Evolutionary conservation across 64 coral and sea anemone genomes (phyloP).

Genomic region (Porites australiensis): DNA sequence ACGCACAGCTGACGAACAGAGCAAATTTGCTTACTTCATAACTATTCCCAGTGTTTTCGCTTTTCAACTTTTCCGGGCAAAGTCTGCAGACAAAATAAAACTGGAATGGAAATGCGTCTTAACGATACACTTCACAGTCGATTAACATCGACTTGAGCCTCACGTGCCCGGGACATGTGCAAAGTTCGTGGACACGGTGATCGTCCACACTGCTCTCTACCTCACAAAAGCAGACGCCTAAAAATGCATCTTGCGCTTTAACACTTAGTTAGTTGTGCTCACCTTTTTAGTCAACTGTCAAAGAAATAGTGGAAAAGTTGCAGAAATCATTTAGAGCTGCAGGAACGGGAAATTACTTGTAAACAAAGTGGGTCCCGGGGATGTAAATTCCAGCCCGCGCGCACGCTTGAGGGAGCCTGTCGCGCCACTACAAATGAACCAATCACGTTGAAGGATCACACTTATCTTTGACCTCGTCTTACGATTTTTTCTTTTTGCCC

Average conservation of each 20-base stretch:
- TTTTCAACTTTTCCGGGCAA: neutral
- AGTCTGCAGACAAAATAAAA: conserved; percentile 2
- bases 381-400: neutral
- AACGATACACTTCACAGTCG: neutral
- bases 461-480: neutral
- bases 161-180: too few species aligned
- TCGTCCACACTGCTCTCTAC: too few species aligned
- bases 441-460: conserved; percentile 7
- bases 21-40: too few species aligned
- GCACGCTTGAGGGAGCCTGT: neutral
- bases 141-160: neutral
- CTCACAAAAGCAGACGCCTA: too few species aligned
- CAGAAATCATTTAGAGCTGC: neutral
- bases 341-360: neutral
- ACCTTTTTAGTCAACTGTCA: neutral
- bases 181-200: too few species aligned
- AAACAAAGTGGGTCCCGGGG: neutral
- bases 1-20: too few species aligned
- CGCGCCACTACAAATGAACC: conserved; percentile 13
- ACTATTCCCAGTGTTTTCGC: too few species aligned
- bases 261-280: neutral
- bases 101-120: neutral
- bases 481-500: neutral
- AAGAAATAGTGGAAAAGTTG: neutral
- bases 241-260: too few species aligned